A percentile compares a stretch with the other conserved stretches of the same genome.
phyloP scores from a whole-genome alignment of 2,888 invertebrate genomes.

The Tillus elongatus region DNA sequence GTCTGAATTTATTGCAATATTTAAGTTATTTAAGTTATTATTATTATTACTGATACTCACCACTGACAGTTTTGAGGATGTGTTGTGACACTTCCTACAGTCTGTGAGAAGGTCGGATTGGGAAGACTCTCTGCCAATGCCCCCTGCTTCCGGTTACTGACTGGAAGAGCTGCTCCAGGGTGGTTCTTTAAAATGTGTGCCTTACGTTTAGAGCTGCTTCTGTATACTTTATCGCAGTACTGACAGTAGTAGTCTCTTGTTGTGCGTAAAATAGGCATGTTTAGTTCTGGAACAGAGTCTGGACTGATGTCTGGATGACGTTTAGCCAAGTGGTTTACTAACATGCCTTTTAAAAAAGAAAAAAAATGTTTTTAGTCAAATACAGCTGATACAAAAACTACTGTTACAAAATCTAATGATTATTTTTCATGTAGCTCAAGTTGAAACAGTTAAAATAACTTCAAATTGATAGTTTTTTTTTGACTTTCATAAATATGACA shows the following conservation, averaged over 20 bases:
- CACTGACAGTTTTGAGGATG: slow-evolving; percentile 63
- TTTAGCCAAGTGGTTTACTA: slow-evolving; percentile 77
- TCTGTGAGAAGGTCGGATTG: slow-evolving; percentile 57
- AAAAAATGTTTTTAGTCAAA: too few species aligned
- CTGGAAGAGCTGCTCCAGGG: slow-evolving; percentile 63
- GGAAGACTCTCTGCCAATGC: slow-evolving; percentile 38
- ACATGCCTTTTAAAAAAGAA: slow-evolving; percentile 43
- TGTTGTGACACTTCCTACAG: slow-evolving; percentile 63
- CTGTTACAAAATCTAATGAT: too few species aligned
- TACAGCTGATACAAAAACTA: too few species aligned
- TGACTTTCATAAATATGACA: too few species aligned
- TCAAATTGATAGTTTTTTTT: too few species aligned
- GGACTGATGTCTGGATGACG: slow-evolving; percentile 58
- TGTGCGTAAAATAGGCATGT: slow-evolving; percentile 66
- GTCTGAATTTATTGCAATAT: too few species aligned
- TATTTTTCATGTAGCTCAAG: too few species aligned
- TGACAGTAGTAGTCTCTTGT: slow-evolving; percentile 76
- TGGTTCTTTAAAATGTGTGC: slow-evolving; percentile 74
- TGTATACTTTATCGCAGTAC: slow-evolving; percentile 75
- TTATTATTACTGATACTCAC: too few species aligned
- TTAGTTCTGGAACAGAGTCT: slow-evolving; percentile 62
- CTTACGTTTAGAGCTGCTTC: slow-evolving; percentile 76
- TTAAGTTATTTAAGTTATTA: too few species aligned
- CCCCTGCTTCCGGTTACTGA: slow-evolving; percentile 40
- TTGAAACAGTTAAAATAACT: too few species aligned